phyloP scores from a whole-genome alignment of 2,888 invertebrate species.

The Deroplatys truncata region DNA sequence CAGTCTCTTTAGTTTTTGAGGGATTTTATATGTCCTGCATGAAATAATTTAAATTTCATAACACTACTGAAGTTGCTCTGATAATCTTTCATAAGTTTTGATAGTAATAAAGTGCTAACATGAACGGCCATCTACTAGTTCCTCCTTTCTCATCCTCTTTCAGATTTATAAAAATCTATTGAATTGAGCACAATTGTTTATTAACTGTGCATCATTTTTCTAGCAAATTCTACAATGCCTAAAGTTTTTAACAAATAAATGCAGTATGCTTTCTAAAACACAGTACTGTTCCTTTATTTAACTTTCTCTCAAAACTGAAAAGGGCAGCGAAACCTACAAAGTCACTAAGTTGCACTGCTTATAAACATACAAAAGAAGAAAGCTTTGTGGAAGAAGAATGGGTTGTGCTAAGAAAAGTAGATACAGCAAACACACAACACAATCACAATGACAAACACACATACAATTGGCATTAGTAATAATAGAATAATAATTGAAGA shows the following conservation, averaged over 20 bases:
- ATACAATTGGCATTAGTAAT: not conserved
- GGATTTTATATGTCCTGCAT: too few species aligned
- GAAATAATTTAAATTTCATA: too few species aligned
- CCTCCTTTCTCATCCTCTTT: too few species aligned
- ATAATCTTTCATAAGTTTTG: too few species aligned
- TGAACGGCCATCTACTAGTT: too few species aligned
- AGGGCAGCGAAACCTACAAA: not conserved
- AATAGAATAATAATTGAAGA: not conserved
- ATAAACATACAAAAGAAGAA: not conserved
- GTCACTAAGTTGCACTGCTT: not conserved
- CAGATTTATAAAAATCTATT: not conserved
- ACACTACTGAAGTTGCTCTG: too few species aligned
- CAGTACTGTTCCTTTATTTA: not conserved
- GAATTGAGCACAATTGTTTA: not conserved
- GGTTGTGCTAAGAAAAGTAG: not conserved
- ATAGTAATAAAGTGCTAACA: too few species aligned
- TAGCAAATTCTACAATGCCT: too few species aligned
- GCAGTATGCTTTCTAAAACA: not conserved
- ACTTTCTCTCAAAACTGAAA: not conserved
- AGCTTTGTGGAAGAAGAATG: not conserved
- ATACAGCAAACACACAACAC: slow-evolving; percentile 11
- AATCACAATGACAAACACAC: slow-evolving; percentile 18
- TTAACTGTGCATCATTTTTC: not conserved
- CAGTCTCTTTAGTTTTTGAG: too few species aligned
- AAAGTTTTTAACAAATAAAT: not conserved